Evolutionary conservation across 37 sponge, comb jelly and placozoan species (phyloP), one percentile per base, ranked within the genome.

Genomic region (Cladorhizidae sp.): DNA sequence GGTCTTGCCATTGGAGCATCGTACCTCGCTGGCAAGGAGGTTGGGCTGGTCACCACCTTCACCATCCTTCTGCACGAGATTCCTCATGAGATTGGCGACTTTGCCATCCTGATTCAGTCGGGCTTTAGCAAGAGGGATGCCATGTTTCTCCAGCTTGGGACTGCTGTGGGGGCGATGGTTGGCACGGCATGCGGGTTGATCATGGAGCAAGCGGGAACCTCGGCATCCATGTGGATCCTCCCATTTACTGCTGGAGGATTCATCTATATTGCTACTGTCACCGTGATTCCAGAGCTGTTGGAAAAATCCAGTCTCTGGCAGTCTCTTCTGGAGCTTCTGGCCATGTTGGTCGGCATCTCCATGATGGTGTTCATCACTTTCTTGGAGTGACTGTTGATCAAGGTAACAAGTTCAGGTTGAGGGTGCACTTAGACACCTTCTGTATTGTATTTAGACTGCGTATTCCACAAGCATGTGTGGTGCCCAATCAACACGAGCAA

Each of bases 211-310:
- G 57, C 78, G 43, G 88, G 88, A 21, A 31, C 70, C 1, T 32
- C 93, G 0, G 76, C 86, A 20, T 73, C 79, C 0, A 50, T 72
- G 23, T 93, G 95, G 89, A 95, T 98, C 51, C 88, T 98, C 1
- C 96, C 98, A 18, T 98, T 98, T 71, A 98, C 98, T 1, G 98
- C 98, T 40, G 98, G 98, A 33, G 98, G 98, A 25, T 98, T 97
- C 75, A 94, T 97, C 51, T 97, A 97, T 89, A 97, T 97, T 52
- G 98, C 95, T 0, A 92, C 93, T 0, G 95, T 95, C 17, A 83
- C 95, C 61, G 93, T 97, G 15, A 81, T 97, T 12, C 98, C 98
- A 0, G 98, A 95, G 74, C 84, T 98, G 50, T 83, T 98, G 41
- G 87, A 93, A 62, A 70, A 88, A 58, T 73, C 77, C 41, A 61